Evolutionary conservation across 53 echinoderm and acorn worm genomes (phyloP).

Genomic region (Antedon mediterranea): DNA sequence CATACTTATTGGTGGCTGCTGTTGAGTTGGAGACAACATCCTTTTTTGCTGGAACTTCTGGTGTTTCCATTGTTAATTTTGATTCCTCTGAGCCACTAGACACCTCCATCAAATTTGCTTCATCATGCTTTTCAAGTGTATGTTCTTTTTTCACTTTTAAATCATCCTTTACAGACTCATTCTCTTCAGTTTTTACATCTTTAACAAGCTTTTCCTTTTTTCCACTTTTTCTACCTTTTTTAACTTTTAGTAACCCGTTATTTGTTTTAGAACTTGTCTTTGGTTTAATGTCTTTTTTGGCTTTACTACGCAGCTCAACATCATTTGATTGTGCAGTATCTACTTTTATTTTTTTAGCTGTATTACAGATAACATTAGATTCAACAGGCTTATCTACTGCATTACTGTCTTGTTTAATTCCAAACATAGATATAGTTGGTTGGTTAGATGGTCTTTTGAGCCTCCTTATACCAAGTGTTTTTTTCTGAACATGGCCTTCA

Average conservation of each 20-base stretch:
- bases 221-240: neutral
- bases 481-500: conserved; percentile 40
- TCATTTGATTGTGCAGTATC: conserved; percentile 3
- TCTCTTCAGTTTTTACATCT: neutral
- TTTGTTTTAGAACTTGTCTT: conserved; percentile 3
- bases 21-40: neutral
- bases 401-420: neutral
- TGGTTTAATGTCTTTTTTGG: neutral
- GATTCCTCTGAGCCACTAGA: too few relatives aligned
- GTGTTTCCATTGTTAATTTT: too few relatives aligned
- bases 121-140: neutral
- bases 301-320: neutral
- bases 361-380: neutral
- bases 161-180: too few relatives aligned
- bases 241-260: neutral
- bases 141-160: neutral
- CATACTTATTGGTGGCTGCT: conserved; percentile 2
- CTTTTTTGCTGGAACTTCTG: neutral
- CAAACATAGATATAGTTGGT: conserved; percentile 20
- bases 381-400: neutral
- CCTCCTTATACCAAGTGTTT: conserved; percentile 59
- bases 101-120: too few relatives aligned
- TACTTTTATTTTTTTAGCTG: neutral
- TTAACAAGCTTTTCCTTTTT: too few relatives aligned
- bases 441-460: conserved; percentile 35